Conservation (phyloP, 2,888 invertebrate species). For the Arrhopalites spinosus region DNA sequence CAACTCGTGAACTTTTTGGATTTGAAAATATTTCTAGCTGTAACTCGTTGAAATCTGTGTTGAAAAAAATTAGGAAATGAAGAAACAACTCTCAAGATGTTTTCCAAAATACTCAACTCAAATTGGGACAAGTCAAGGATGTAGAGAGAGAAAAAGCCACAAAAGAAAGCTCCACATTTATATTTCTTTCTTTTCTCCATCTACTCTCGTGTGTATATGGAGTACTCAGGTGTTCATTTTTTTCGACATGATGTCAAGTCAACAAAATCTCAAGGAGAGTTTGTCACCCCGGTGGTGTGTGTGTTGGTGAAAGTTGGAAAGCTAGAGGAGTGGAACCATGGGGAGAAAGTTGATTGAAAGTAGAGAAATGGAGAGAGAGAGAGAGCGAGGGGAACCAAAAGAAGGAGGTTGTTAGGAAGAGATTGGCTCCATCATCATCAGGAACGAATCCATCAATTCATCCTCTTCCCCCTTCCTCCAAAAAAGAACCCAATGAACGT, state of each 20-base stretch:
- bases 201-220: neutral
- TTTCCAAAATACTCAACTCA: neutral
- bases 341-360: neutral
- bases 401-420: neutral
- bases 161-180: too few relatives aligned
- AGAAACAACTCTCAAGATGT: neutral
- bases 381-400: neutral
- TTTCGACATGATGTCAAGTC: conserved; percentile 24
- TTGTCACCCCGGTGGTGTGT: neutral
- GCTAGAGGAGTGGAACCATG: neutral
- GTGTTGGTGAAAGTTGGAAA: neutral
- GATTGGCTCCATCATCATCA: neutral
- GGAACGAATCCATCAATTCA: conserved; percentile 16
- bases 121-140: neutral
- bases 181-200: neutral
- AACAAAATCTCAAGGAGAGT: conserved; percentile 21
- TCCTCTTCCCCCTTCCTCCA: neutral
- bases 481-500: too few relatives aligned
- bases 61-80: too few relatives aligned
- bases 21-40: too few relatives aligned
- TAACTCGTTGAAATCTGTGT: too few relatives aligned
- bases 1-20: too few relatives aligned
- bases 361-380: conserved; percentile 3
- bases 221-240: conserved; percentile 32
- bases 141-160: neutral